A percentile compares a stretch with the other conserved stretches of the same genome.
phyloP scores from a whole-genome alignment of 2,113 vertebrate species.

The Okapia johnstoni region DNA sequence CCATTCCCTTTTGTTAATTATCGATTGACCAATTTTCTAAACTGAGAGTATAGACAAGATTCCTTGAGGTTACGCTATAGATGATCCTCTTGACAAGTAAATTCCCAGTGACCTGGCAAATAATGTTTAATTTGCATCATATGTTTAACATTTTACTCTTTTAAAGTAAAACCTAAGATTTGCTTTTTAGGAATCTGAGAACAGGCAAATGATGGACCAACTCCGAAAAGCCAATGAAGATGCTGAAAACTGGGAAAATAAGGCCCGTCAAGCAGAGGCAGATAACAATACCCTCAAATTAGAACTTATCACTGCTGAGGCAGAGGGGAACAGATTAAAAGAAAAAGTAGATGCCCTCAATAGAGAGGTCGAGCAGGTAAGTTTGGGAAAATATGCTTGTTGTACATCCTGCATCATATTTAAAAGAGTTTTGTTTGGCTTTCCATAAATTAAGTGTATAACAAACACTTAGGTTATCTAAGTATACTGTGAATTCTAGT shows the following conservation, averaged over 20 bases:
- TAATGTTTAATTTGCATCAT: slow-evolving; percentile 16
- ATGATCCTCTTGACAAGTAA: not conserved
- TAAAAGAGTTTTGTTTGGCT: slow-evolving; percentile 32
- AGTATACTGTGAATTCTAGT: not conserved
- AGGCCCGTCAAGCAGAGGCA: slow-evolving; percentile 78
- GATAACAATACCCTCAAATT: slow-evolving; percentile 77
- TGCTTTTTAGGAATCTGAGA: slow-evolving; percentile 82
- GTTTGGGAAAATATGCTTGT: slow-evolving; percentile 33
- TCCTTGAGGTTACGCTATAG: not conserved
- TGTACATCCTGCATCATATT: not conserved
- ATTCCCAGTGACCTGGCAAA: not conserved
- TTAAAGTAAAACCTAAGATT: slow-evolving; percentile 37
- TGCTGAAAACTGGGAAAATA: slow-evolving; percentile 83
- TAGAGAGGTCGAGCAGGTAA: slow-evolving; percentile 81
- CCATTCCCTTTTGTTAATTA: not conserved
- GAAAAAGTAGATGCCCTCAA: slow-evolving; percentile 80
- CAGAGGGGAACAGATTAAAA: slow-evolving; percentile 78
- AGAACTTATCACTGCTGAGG: slow-evolving; percentile 76
- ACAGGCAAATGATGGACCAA: slow-evolving; percentile 80
- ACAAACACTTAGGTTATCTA: not conserved
- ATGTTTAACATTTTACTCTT: not conserved
- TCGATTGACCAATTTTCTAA: not conserved
- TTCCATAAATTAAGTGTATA: not conserved
- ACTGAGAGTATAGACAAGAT: not conserved
- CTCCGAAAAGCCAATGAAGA: slow-evolving; percentile 75